Evolutionary conservation across 2,113 vertebrate genomes (phyloP), one percentile per base, ranked within the genome.

Genomic region (Pristiophorus japonicus): DNA sequence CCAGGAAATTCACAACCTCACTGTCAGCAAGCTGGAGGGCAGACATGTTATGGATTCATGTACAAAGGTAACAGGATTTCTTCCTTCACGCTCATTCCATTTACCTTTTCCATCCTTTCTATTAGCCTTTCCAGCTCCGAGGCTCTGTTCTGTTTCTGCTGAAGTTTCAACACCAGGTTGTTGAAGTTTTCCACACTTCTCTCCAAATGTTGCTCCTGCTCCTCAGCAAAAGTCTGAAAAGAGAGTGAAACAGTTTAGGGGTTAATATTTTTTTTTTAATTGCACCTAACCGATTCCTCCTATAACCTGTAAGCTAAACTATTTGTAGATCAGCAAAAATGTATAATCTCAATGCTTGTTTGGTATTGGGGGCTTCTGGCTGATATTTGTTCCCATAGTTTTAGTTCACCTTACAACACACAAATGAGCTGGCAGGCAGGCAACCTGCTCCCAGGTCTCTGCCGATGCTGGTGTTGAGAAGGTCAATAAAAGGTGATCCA

Each of bases 81-180:
- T 30, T 62, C 12, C 14, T 91, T 27, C 91, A 42, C 63, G 73
- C 95, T 95, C 45, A 81, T 63, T 45, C 1, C 18, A 6, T 96
- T 0, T 94, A 98, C 98, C 93, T 97, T 96, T 96, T 98, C 97
- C 98, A 98, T 98, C 96, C 97, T 97, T 42, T 96, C 96, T 1
- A 98, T 95, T 0, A 96, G 96, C 1, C 96, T 97, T 95, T 97
- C 97, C 96, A 97, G 11, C 27, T 97, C 96, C 0, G 92, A 34
- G 51, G 97, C 96, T 95, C 87, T 95, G 42, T 34, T 81, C 0
- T 96, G 95, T 59, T 97, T 98, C 51, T 97, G 96, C 95, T 96
- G 95, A n/a, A 98, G 95, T 45, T 96, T 96, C 90, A 96, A 90
- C 0, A 96, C 96, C 11, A 97, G 95, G 63, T 55, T 95, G 34